Evolutionary conservation across 2,888 invertebrate genomes (phyloP), one percentile per base, ranked within the genome.

Genomic region (Corbicula japonica): DNA sequence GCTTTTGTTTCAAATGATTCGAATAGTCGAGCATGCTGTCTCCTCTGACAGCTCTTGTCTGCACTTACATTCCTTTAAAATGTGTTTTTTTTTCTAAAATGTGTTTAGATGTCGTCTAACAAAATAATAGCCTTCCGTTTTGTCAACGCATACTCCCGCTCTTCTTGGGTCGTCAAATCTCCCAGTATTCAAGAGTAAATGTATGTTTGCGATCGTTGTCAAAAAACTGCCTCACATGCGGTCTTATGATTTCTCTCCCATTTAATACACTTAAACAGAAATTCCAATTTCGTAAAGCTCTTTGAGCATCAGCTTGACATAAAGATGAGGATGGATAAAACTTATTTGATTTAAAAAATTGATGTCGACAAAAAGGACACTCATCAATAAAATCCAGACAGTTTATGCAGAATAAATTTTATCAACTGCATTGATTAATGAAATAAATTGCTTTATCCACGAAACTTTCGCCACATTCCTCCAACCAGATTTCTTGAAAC

Each of bases 401-500:
- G 8, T 18, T 10, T 46, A 21, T 18, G 21, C 46, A 46, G 21
- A 46, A 18, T 18, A 46, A 15, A 10, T 18, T 21, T 46, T 46
- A 21, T 18, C 46, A 46, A 4, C 21, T 46, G 15, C 46, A 46
- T 15, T 46, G 6, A 46, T 46, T 46, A 21, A 8, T 18, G 15
- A 46, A 46, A 46, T 46, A 46, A 46, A 10, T 21, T 4, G 18
- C 46, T 46, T 46, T 46, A 46, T 46, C 46, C 21, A 21, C 46
- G 21, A 46, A 18, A 46, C 46, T 21, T 10, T 21, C 46, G 5
- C 46, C 46, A 21, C 46, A 46, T 10, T 4, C 21, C 21, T 46
- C 46, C 18, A 46, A 18, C 46, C 46, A 46, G 21, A 46, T 46
- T 46, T 46, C 46, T 18, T 46, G 6, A 46, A 46, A 46, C 46